Conservation (phyloP, 64 coral and sea anemone genomes). For the Hydrozoanthus tunicans region DNA sequence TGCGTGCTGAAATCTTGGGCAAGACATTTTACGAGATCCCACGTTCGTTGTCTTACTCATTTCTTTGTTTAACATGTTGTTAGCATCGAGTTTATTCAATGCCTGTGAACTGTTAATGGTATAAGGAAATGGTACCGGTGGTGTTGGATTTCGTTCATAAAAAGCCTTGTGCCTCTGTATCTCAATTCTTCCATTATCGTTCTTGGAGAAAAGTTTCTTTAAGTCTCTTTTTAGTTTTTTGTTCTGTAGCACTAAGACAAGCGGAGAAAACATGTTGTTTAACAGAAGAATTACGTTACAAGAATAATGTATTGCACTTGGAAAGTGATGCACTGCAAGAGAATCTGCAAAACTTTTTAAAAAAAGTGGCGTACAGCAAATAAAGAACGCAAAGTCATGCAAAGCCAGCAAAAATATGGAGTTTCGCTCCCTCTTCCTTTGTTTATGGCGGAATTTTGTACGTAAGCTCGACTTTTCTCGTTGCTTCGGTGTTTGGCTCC, state of each 20-base stretch:
- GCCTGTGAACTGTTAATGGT: neutral
- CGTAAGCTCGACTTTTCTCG: neutral
- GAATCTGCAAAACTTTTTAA: slow-evolving; percentile 7
- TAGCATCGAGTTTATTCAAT: neutral
- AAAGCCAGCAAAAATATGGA: neutral
- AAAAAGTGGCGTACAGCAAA: slow-evolving; percentile 1
- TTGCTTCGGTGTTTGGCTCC: neutral
- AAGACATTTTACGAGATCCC: neutral
- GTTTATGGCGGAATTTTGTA: neutral
- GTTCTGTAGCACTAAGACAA: too few relatives aligned
- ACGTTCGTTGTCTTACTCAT: neutral
- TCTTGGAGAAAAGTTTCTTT: too few relatives aligned
- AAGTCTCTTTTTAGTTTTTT: too few relatives aligned
- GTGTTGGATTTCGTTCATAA: too few relatives aligned
- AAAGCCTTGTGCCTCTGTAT: too few relatives aligned
- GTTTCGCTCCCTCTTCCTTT: neutral
- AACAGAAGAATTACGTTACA: too few relatives aligned
- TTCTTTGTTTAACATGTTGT: neutral
- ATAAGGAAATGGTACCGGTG: too few relatives aligned
- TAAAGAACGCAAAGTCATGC: neutral
- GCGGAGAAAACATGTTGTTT: too few relatives aligned
- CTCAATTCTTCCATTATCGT: too few relatives aligned
- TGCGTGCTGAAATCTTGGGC: neutral
- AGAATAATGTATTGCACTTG: neutral
- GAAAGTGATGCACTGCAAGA: neutral